Evolutionary conservation across 2,113 vertebrate species (phyloP).

Genomic region (Zosterops lateralis): DNA sequence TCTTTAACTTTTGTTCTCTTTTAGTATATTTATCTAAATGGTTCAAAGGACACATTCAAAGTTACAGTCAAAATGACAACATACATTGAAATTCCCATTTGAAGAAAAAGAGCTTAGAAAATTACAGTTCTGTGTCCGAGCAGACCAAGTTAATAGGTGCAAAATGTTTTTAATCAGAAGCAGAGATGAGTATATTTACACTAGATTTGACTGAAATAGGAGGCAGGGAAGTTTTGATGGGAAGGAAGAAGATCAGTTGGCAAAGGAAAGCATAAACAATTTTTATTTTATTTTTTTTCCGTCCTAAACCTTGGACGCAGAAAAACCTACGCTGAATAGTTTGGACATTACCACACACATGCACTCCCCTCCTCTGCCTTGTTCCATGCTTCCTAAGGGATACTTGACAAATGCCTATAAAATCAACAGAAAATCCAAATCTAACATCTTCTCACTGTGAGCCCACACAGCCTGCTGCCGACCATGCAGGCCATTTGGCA

Average conservation of each 20-base stretch:
- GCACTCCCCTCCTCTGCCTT: slow-evolving; percentile 48
- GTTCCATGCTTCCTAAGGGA: slow-evolving; percentile 61
- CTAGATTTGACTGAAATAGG: slow-evolving; percentile 41
- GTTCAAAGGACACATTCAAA: slow-evolving; percentile 29
- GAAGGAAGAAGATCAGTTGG: slow-evolving; percentile 28
- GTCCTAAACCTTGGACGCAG: slow-evolving; percentile 46
- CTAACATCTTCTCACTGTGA: slow-evolving; percentile 56
- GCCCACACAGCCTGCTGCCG: slow-evolving; percentile 50
- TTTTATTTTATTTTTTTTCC: neutral
- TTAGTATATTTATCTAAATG: slow-evolving; percentile 22
- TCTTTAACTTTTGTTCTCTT: neutral
- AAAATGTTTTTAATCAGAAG: slow-evolving; percentile 64
- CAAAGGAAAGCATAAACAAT: slow-evolving; percentile 21
- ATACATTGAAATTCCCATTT: neutral
- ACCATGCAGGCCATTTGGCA: slow-evolving; percentile 70
- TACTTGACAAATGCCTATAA: slow-evolving; percentile 71
- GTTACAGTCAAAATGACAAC: neutral
- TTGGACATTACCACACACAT: slow-evolving; percentile 51
- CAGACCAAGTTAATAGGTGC: slow-evolving; percentile 47
- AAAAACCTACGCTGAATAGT: neutral
- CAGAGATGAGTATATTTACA: slow-evolving; percentile 50
- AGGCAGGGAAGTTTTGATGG: slow-evolving; percentile 14
- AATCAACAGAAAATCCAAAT: slow-evolving; percentile 64
- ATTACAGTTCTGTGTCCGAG: neutral
- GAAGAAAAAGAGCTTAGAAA: slow-evolving; percentile 24